Evolutionary conservation across 2,113 vertebrate species (phyloP).

Genomic region (Toxotes chatareus): DNA sequence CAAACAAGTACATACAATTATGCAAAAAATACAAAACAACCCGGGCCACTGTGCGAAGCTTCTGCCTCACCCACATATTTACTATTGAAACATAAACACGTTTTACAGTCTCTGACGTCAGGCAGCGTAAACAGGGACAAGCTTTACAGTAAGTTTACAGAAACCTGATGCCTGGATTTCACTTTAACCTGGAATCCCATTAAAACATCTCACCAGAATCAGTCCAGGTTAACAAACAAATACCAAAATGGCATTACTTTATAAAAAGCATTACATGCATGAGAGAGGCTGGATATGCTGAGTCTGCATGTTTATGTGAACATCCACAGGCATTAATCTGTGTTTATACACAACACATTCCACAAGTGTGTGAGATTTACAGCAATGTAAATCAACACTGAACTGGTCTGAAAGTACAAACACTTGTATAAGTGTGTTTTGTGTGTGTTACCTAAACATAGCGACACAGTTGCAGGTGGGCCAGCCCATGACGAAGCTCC

Average conservation of each 20-base stretch:
- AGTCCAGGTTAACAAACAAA: background rate
- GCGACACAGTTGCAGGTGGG: constrained; percentile 95
- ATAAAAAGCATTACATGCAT: no score
- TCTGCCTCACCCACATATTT: constrained; percentile 4
- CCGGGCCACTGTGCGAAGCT: no score
- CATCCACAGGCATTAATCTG: background rate
- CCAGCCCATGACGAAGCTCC: constrained; percentile 97
- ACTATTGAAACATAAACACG: constrained; percentile 19
- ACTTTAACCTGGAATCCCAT: no score
- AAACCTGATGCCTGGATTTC: background rate
- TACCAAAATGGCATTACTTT: background rate
- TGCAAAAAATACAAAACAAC: no score
- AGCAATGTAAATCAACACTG: background rate
- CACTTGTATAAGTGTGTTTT: background rate
- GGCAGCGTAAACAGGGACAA: background rate
- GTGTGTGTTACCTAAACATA: constrained; percentile 89
- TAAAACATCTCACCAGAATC: background rate
- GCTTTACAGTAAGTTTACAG: background rate
- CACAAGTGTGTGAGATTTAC: background rate
- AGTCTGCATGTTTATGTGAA: background rate
- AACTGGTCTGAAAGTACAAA: no score
- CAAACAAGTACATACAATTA: no score
- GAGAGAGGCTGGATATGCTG: background rate
- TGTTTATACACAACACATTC: background rate
- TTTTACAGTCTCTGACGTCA: constrained; percentile 1